Conservation (phyloP, 2,797 vertebrate genomes). For the Leuciscus waleckii region DNA sequence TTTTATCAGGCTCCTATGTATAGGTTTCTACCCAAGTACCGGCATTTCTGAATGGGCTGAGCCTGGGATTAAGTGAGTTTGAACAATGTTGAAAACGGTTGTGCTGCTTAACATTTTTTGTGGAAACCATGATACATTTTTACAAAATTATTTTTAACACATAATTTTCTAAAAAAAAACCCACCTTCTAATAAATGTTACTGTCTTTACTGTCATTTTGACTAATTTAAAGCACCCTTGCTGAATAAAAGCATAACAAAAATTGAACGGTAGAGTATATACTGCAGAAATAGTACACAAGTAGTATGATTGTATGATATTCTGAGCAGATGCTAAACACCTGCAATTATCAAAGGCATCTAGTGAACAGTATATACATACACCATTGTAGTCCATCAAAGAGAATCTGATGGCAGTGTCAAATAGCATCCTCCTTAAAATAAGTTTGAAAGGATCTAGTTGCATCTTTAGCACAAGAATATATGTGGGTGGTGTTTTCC, state of each 20-base stretch:
- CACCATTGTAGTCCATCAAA: neutral
- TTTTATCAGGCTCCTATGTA: too few relatives aligned
- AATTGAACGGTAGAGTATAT: neutral
- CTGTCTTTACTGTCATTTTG: neutral
- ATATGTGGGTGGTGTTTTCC: neutral
- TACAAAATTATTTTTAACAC: neutral
- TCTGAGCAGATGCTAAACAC: neutral
- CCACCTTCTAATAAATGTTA: too few relatives aligned
- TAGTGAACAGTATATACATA: neutral
- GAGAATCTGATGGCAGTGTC: neutral
- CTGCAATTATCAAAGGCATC: neutral
- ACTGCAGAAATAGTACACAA: neutral
- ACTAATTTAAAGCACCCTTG: neutral
- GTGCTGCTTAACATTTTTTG: neutral
- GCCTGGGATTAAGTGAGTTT: too few relatives aligned
- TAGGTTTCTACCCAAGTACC: too few relatives aligned
- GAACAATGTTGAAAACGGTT: neutral
- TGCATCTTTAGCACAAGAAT: neutral
- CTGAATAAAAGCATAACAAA: neutral
- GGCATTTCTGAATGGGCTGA: too few relatives aligned
- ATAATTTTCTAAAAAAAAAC: too few relatives aligned
- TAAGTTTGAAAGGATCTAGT: neutral
- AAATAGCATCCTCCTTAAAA: slow-evolving; percentile 12
- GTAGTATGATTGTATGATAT: neutral
- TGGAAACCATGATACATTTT: neutral